These are phyloP conservation scores for Catocala nupta DNA, from an alignment of 2,888 invertebrate genomes.

Conservation along the genomic window DNA sequence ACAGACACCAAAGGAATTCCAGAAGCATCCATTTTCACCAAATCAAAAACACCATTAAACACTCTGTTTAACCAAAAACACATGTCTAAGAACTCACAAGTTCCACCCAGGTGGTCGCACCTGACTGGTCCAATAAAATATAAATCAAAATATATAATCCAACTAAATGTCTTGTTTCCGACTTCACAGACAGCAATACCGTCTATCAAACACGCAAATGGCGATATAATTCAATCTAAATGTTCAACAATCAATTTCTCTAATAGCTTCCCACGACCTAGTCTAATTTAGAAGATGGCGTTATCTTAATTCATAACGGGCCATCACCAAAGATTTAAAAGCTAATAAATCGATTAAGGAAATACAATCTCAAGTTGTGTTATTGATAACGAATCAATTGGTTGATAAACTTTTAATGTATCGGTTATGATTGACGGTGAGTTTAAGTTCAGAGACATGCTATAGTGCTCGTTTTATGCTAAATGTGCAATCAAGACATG, in stretches of 20 bases:
- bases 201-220: background rate
- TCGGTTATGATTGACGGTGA: constrained; percentile 1
- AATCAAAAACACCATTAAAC: too few species aligned
- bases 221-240: constrained; percentile 3
- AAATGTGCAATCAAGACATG: too few species aligned
- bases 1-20: background rate
- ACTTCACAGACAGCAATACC: too few species aligned
- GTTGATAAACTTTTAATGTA: constrained; percentile 22
- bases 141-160: too few species aligned
- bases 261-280: constrained; percentile 23
- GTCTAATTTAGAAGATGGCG: constrained; percentile 18
- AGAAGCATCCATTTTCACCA: background rate
- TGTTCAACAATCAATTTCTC: constrained; percentile 7
- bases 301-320: constrained; percentile 25
- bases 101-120: background rate
- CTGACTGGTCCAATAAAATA: background rate
- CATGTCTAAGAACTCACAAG: too few species aligned
- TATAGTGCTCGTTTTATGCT: background rate
- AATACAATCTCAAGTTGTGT: constrained; percentile 30
- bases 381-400: constrained; percentile 31
- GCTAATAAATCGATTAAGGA: constrained; percentile 34
- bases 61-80: too few species aligned
- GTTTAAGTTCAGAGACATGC: background rate
- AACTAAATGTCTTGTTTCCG: too few species aligned
- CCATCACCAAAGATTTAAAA: constrained; percentile 35